Conservation (phyloP, 1,140 invertebrate genomes). For the Bombus confusus region DNA sequence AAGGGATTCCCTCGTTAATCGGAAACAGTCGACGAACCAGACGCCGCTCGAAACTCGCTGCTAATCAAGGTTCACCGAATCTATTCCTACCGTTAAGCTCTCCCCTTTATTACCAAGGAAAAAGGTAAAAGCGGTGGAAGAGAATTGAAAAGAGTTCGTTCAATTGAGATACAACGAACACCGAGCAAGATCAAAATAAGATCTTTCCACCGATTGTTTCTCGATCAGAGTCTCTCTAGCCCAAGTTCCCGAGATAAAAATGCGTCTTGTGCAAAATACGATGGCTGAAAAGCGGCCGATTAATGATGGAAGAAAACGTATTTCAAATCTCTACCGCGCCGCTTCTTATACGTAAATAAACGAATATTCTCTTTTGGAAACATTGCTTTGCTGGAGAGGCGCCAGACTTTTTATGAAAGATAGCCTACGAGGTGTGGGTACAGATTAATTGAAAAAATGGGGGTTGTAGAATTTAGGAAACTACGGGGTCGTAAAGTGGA, state of each 20-base stretch:
- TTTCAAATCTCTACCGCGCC: neutral
- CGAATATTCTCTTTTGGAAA: neutral
- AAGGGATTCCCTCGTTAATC: slow-evolving; percentile 24
- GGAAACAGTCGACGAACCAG: slow-evolving; percentile 6
- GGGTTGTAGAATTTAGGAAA: neutral
- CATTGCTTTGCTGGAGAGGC: neutral
- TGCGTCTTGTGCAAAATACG: neutral
- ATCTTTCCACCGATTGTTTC: neutral
- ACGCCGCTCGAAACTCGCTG: neutral
- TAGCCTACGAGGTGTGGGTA: neutral
- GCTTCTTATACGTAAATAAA: slow-evolving; percentile 11
- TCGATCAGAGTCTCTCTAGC: too few relatives aligned
- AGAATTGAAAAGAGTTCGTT: neutral
- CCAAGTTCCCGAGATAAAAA: too few relatives aligned
- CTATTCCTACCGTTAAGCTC: neutral
- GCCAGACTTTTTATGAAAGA: slow-evolving; percentile 5
- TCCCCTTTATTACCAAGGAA: neutral
- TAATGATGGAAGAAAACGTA: neutral
- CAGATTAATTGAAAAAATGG: neutral
- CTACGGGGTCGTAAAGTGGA: neutral
- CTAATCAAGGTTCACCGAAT: slow-evolving; percentile 45
- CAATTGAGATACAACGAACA: neutral
- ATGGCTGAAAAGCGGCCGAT: neutral
- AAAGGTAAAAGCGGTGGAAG: neutral
- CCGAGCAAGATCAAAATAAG: neutral